Base-by-base conservation (phyloP, 2,113 vertebrate genomes). In the Petroica traversi region DNA sequence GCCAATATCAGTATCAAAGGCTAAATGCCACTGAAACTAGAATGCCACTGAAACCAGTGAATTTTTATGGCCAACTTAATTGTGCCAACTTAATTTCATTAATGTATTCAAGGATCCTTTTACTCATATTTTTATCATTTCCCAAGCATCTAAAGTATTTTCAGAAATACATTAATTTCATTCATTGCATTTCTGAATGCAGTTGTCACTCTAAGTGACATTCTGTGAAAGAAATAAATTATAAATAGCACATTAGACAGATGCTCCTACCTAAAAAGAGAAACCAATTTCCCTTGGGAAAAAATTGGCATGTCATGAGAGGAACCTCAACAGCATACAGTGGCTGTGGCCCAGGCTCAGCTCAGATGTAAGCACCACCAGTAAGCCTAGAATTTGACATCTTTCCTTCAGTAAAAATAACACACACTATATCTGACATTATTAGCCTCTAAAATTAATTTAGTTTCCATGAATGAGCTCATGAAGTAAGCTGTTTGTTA, bases 361-460 rank as follows among this genome's bases (percentile, higher is more conserved):
- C 40, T 81, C 11, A 10, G 12, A 74, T 1, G 0, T 40, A 71
- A 75, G 43, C 58, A 69, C 34, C 81, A 85, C 31, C n/a, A 66
- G 34, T 73, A 77, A 74, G 36, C 78, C 55, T 73, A 71, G 74
- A 95, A 89, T 67, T 81, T 62, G 36, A 46, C 43, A 52, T 57
- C 59, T 75, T 67, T 52, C 34, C 29, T 62, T 87, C 69, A 61
- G 52, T 57, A 57, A 92, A 77, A 95, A 80, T 74, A 87, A 57
- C 58, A 72, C 3, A 4, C 2, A 1, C 26, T 64, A 14, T 82
- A 52, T 59, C 75, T 92, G 62, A 76, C 91, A 89, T 48, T 91
- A 68, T 81, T 85, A 89, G 45, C 45, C 89, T 69, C 62, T 75
- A 68, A 87, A 93, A 92, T 78, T 51, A 95, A 92, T 95, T 69